phyloP scores from a whole-genome alignment of 2,888 invertebrate genomes.

The Exocentrus adspersus region DNA sequence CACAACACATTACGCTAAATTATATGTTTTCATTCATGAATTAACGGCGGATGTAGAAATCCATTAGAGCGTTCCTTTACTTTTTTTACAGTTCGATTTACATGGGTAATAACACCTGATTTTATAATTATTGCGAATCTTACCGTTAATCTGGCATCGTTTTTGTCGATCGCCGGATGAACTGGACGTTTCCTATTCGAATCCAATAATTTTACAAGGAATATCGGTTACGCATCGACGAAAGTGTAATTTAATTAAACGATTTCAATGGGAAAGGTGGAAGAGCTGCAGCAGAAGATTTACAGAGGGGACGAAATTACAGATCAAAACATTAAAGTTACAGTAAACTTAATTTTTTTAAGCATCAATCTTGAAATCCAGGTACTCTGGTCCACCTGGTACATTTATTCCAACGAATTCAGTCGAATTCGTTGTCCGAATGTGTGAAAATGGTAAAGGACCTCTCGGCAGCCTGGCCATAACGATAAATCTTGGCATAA shows the following conservation, averaged over 20 bases:
- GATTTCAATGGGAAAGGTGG: slow-evolving; percentile 24
- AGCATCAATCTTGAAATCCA: too few relatives aligned
- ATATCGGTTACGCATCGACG: slow-evolving; percentile 31
- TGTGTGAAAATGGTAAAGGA: slow-evolving; percentile 12
- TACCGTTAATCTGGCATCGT: slow-evolving; percentile 31
- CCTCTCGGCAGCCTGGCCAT: not conserved
- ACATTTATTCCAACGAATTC: not conserved
- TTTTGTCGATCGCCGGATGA: slow-evolving; percentile 26
- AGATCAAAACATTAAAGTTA: too few relatives aligned
- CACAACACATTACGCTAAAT: slow-evolving; percentile 8
- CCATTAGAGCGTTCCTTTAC: slow-evolving; percentile 28
- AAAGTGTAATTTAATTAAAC: slow-evolving; percentile 35
- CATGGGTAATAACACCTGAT: slow-evolving; percentile 36
- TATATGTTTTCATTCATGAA: slow-evolving; percentile 33
- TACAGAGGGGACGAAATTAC: too few relatives aligned
- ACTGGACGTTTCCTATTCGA: slow-evolving; percentile 18
- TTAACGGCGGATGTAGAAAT: slow-evolving; percentile 32
- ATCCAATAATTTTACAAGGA: slow-evolving; percentile 18
- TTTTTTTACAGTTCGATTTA: slow-evolving; percentile 25
- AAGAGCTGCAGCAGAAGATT: not conserved
- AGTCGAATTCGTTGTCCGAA: not conserved
- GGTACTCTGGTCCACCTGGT: too few relatives aligned
- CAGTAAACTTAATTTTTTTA: too few relatives aligned
- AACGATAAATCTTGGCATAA: slow-evolving; percentile 10
- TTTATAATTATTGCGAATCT: slow-evolving; percentile 38